Evolutionary conservation across 2,888 invertebrate genomes (phyloP).

Genomic region (Chrysolina haemoptera): DNA sequence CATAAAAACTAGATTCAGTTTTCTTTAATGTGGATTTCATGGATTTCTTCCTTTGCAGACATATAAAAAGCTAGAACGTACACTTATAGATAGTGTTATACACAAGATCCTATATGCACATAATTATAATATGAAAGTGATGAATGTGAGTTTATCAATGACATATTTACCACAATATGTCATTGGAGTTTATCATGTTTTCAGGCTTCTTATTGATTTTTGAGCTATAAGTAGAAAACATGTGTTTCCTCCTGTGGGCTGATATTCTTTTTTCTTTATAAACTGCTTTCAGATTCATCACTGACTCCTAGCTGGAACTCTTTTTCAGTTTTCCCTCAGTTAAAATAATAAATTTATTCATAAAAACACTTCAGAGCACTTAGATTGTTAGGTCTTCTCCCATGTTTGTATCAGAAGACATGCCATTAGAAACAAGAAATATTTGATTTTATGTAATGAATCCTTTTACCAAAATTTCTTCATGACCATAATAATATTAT

Average conservation of each 20-base stretch:
- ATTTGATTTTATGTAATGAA: too few species aligned
- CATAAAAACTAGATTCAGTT: neutral
- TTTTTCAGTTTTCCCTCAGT: too few species aligned
- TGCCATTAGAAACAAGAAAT: too few species aligned
- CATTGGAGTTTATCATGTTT: neutral
- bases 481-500: too few species aligned
- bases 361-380: too few species aligned
- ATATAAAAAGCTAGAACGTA: slow-evolving; percentile 49
- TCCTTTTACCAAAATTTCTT: too few species aligned
- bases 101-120: slow-evolving; percentile 53
- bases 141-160: slow-evolving; percentile 55
- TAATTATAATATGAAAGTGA: slow-evolving; percentile 55
- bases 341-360: too few species aligned
- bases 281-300: slow-evolving; percentile 8
- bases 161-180: too few species aligned
- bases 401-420: too few species aligned
- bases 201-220: slow-evolving; percentile 9
- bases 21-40: neutral
- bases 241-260: slow-evolving; percentile 18
- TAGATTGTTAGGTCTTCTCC: too few species aligned
- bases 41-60: slow-evolving; percentile 48
- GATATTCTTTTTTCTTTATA: neutral
- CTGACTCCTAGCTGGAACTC: neutral
- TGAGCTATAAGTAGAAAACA: neutral
- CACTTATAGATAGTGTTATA: slow-evolving; percentile 49